Evolutionary conservation across 2,797 vertebrate genomes (phyloP).

Genomic region (Taeniopygia guttata): DNA sequence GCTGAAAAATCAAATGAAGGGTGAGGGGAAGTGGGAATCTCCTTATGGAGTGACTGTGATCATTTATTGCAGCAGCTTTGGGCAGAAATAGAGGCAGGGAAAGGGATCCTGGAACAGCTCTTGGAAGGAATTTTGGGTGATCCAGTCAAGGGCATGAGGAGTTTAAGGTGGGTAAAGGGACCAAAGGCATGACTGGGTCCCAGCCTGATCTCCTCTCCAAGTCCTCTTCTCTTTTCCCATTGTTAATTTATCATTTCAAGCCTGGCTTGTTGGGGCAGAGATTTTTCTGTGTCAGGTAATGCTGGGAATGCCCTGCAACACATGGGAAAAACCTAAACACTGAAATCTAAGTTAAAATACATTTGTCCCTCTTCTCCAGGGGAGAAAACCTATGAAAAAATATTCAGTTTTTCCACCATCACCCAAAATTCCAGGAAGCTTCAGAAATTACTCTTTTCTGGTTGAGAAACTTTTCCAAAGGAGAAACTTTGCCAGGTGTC

Average conservation of each 20-base stretch:
- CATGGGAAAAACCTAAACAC: neutral
- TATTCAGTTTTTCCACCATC: accelerated
- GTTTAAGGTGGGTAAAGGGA: neutral
- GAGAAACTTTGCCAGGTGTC: neutral
- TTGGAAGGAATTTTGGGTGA: neutral
- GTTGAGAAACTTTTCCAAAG: neutral
- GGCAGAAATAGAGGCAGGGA: neutral
- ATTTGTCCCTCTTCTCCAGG: neutral
- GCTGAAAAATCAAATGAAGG: neutral
- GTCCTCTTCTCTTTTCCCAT: neutral
- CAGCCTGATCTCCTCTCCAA: accelerated
- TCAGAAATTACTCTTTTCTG: neutral
- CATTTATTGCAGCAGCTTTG: neutral
- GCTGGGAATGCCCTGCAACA: neutral
- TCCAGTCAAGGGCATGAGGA: neutral
- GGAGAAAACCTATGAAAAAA: neutral
- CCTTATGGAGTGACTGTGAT: neutral
- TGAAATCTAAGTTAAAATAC: neutral
- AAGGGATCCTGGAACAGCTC: neutral
- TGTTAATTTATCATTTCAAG: neutral
- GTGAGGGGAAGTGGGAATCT: neutral
- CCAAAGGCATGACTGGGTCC: neutral
- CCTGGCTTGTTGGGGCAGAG: neutral
- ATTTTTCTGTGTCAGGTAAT: accelerated
- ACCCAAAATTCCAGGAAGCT: neutral